Evolutionary conservation across 2,888 invertebrate species (phyloP), one percentile per base, ranked within the genome.

Genomic region (Cataglyphis livida): DNA sequence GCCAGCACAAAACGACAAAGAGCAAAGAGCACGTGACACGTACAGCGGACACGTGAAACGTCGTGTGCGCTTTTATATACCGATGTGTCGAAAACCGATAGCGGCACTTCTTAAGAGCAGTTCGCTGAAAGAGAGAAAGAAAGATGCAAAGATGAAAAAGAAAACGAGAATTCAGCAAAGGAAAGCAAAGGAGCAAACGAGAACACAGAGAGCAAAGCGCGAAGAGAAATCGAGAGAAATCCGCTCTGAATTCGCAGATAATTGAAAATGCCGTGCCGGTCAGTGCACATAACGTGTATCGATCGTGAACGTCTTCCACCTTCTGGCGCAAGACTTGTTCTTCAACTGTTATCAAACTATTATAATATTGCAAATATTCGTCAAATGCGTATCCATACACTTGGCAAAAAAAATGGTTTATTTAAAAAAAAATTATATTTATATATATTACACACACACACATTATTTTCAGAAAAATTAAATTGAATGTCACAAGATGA

Each of bases 31-130:
- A 83, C 83, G n/a, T 51, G 82, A 79, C 68, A 66, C 68, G 64
- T 81, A 59, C 59, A 68, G 54, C 65, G 68, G 18, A 54, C 44
- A 54, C 82, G 83, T 61, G 89, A 87, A 88, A 87, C 82, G 87
- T 83, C 85, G 84, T 81, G 90, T 85, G 85, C 90, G 86, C 87
- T 82, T 88, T 87, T 76, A 32, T 73, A 78, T 84, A 73, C 54
- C 66, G 73, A 73, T 71, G 44, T 83, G 84, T 84, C 81, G 89
- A 87, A 87, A 90, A 82, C 86, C 86, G 86, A 90, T 89, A 90
- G 86, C 86, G 82, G 86, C 84, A 82, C 71, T 81, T 78, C 81
- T 81, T 81, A 62, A 74, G 74, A 61, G 32, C 12, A 15, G 12
- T 1, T 0, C 51, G 51, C 7, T 48, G 44, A 54, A 3, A 25